phyloP scores from a whole-genome alignment of 2,888 invertebrate species.

The Agonopterix heracliana region DNA sequence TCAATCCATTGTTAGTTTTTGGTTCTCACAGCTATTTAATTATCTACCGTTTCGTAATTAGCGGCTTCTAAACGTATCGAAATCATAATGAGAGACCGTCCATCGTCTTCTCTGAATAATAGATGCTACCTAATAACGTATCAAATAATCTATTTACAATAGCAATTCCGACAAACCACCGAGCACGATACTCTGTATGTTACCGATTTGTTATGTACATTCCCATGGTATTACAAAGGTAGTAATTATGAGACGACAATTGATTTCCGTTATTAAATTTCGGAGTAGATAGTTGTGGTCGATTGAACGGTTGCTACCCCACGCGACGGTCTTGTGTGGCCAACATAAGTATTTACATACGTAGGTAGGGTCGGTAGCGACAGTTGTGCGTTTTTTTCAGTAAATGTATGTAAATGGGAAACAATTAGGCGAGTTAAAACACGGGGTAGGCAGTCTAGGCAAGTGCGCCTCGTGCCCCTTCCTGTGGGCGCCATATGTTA shows the following conservation, averaged over 20 bases:
- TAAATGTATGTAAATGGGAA: constrained; percentile 75
- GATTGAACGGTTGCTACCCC: constrained; percentile 37
- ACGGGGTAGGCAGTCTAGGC: constrained; percentile 73
- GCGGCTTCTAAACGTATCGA: constrained; percentile 57
- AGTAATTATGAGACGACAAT: constrained; percentile 53
- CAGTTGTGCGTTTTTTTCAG: constrained; percentile 66
- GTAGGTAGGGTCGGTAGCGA: constrained; percentile 44
- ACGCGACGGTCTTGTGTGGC: constrained; percentile 19
- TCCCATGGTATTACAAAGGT: constrained; percentile 32
- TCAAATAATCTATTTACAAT: constrained; percentile 29
- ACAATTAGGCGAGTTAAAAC: constrained; percentile 75
- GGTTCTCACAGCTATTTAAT: constrained; percentile 69
- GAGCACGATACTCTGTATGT: constrained; percentile 12
- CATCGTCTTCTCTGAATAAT: constrained; percentile 46
- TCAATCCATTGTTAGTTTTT: constrained; percentile 61
- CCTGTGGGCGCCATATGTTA: constrained; percentile 59
- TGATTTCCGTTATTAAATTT: constrained; percentile 61
- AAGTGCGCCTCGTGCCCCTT: constrained; percentile 64
- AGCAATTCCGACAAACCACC: constrained; percentile 27
- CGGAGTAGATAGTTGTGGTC: constrained; percentile 45
- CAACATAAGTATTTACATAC: constrained; percentile 57
- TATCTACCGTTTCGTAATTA: constrained; percentile 63
- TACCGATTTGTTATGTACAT: constrained; percentile 19
- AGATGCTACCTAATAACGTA: constrained; percentile 38
- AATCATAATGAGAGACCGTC: constrained; percentile 55